Evolutionary conservation across 2,888 invertebrate genomes (phyloP).

Genomic region (Reticulitermes lucifugus): DNA sequence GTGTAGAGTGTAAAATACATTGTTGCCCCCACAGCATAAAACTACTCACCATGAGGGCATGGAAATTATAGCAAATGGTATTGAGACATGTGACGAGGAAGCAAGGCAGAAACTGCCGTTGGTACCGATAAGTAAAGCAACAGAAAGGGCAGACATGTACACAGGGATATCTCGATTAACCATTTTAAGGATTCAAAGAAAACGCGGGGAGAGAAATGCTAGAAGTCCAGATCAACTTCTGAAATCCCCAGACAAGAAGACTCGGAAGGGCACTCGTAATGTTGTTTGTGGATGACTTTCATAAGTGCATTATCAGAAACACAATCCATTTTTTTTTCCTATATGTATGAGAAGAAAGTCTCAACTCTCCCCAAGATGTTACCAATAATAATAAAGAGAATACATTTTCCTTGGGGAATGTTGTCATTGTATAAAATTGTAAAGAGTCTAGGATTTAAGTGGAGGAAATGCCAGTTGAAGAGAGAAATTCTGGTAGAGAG

Average conservation of each 20-base stretch:
- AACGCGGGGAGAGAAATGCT: background rate
- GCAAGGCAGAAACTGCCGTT: background rate
- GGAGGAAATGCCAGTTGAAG: background rate
- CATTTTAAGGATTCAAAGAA: background rate
- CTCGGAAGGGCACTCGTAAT: background rate
- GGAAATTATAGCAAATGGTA: background rate
- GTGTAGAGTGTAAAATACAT: background rate
- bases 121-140: background rate
- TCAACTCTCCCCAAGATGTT: background rate
- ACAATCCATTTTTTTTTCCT: background rate
- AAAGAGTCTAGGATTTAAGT: background rate
- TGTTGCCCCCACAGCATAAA: background rate
- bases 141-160: background rate
- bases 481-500: background rate
- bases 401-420: background rate
- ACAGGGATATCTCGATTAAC: background rate
- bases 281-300: background rate
- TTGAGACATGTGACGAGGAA: background rate
- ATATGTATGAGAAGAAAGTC: background rate
- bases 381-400: background rate
- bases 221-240: background rate
- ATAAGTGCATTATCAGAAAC: background rate
- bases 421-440: background rate
- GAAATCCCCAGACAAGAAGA: conserved; percentile 1
- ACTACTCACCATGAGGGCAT: background rate